Evolutionary conservation across 1,140 invertebrate species (phyloP).

Genomic region (Harlomillsia oculata): DNA sequence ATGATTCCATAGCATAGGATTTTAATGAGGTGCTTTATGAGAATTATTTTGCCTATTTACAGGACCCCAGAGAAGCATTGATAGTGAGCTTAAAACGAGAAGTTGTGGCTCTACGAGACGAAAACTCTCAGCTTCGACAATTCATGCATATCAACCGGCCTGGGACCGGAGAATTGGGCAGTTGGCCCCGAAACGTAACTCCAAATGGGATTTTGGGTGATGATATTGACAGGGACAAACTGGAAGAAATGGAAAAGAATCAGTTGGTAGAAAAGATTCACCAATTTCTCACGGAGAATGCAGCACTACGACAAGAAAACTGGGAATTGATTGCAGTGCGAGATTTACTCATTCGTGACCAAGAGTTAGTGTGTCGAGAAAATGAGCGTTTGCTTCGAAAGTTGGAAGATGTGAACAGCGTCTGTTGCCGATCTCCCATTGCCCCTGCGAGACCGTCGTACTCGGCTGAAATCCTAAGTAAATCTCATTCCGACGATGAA

Average conservation of each 20-base stretch:
- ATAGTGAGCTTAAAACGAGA: slow-evolving; percentile 82
- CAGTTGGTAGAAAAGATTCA: slow-evolving; percentile 64
- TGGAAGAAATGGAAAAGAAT: slow-evolving; percentile 57
- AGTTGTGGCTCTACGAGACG: slow-evolving; percentile 73
- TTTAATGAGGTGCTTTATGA: not conserved
- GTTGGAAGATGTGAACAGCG: slow-evolving; percentile 74
- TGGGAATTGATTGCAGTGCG: slow-evolving; percentile 67
- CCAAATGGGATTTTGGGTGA: slow-evolving; percentile 10
- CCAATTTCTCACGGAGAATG: slow-evolving; percentile 73
- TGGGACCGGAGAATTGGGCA: slow-evolving; percentile 22
- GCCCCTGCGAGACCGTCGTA: slow-evolving; percentile 61
- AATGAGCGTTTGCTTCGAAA: slow-evolving; percentile 79
- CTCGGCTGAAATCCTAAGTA: slow-evolving; percentile 50
- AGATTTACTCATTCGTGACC: slow-evolving; percentile 71
- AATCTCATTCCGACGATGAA: slow-evolving; percentile 40
- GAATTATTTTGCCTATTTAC: slow-evolving; percentile 24
- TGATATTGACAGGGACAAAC: slow-evolving; percentile 54
- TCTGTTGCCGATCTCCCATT: slow-evolving; percentile 65
- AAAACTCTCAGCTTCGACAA: slow-evolving; percentile 79
- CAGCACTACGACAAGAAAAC: slow-evolving; percentile 73
- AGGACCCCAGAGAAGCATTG: slow-evolving; percentile 84
- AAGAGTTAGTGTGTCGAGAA: slow-evolving; percentile 78
- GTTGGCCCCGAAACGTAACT: slow-evolving; percentile 25
- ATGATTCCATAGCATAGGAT: no score
- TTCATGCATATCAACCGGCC: slow-evolving; percentile 46